phyloP scores from a whole-genome alignment of 2,888 invertebrate species.

The Drosophila fungiperda region DNA sequence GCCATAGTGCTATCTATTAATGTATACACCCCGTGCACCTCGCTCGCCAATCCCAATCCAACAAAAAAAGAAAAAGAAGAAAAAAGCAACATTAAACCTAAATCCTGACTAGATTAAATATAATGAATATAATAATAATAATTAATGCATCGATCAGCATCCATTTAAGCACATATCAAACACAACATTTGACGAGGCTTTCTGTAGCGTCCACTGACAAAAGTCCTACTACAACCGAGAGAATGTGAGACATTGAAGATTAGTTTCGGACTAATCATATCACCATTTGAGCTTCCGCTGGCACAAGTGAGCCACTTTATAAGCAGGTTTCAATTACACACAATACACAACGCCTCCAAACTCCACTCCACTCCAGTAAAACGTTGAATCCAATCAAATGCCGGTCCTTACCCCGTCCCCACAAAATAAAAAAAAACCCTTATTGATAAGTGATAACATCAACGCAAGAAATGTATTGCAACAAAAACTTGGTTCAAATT shows the following conservation, averaged over 20 bases:
- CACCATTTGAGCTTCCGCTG: constrained; percentile 50
- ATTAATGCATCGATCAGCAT: constrained; percentile 22
- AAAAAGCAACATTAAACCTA: constrained; percentile 17
- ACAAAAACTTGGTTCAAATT: constrained; percentile 55
- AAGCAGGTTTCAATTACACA: constrained; percentile 66
- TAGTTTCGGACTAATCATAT: constrained; percentile 1
- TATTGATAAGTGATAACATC: constrained; percentile 28
- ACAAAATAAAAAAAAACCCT: not conserved
- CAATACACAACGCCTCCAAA: constrained; percentile 31
- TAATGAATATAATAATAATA: constrained; percentile 21
- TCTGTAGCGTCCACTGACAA: constrained; percentile 42
- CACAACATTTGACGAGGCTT: constrained; percentile 48
- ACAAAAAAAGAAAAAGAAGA: constrained; percentile 27
- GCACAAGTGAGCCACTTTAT: constrained; percentile 31
- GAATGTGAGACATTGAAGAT: constrained; percentile 16
- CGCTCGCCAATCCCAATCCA: constrained; percentile 54
- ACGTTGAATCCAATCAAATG: constrained; percentile 38
- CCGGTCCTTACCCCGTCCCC: constrained; percentile 23
- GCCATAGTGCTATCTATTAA: constrained; percentile 75
- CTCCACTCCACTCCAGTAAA: constrained; percentile 26
- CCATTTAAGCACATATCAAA: constrained; percentile 15
- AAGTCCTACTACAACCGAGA: constrained; percentile 31
- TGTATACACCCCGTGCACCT: constrained; percentile 65
- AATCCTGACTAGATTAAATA: constrained; percentile 48
- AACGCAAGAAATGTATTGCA: constrained; percentile 50